phyloP scores from a whole-genome alignment of 2,113 vertebrate species.

The Notarius lentiginosus region DNA sequence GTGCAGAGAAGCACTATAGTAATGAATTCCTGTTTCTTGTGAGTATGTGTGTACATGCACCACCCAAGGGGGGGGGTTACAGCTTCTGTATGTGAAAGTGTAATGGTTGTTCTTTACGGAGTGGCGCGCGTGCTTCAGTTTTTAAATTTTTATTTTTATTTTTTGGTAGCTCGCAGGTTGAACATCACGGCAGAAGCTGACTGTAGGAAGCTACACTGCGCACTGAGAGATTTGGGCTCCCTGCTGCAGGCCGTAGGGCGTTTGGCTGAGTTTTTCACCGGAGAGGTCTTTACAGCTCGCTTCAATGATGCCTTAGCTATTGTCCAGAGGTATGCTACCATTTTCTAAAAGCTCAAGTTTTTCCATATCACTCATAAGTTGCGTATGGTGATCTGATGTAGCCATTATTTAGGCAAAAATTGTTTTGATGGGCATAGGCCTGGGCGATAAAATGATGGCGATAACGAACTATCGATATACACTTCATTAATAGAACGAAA shows the following conservation, averaged over 20 bases:
- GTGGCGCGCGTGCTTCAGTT: background rate
- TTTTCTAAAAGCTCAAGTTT: background rate
- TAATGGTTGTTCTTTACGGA: background rate
- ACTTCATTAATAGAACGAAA: too few species aligned
- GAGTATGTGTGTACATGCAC: background rate
- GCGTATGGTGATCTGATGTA: too few species aligned
- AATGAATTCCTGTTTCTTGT: background rate
- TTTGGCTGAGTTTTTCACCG: conserved; percentile 90
- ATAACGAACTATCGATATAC: too few species aligned
- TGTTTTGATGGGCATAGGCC: background rate
- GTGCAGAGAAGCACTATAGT: too few species aligned
- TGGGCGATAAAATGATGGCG: too few species aligned
- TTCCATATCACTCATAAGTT: background rate
- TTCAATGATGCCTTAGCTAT: conserved; percentile 89
- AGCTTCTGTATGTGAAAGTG: background rate
- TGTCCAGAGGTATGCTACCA: conserved; percentile 84
- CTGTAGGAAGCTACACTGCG: conserved; percentile 91
- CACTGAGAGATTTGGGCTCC: conserved; percentile 91
- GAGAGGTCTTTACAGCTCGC: conserved; percentile 87
- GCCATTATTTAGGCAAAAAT: background rate
- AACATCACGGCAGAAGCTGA: conserved; percentile 96
- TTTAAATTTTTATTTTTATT: background rate
- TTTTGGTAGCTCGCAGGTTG: conserved; percentile 81
- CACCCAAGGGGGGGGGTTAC: background rate
- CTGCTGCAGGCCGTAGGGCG: conserved; percentile 92